These are phyloP conservation scores for Atta texana DNA, from an alignment of 1,140 invertebrate species.

Conservation along the genomic window DNA sequence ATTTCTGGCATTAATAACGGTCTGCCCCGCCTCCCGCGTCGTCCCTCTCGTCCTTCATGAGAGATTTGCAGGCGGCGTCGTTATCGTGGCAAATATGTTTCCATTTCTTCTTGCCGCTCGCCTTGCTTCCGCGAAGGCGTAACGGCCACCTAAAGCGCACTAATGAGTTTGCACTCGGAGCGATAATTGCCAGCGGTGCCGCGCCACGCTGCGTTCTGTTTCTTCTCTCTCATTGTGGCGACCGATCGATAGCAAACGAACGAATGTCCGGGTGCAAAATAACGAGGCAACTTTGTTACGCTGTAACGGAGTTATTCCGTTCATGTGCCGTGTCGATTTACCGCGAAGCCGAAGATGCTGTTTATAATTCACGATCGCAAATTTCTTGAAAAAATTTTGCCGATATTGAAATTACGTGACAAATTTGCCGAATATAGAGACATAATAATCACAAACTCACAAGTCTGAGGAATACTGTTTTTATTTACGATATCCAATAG, in stretches of 20 bases:
- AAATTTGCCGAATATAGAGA: background rate
- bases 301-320: conserved; percentile 1
- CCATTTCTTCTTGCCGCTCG: conserved; percentile 69
- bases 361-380: background rate
- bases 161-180: conserved; percentile 79
- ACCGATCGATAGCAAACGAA: conserved; percentile 46
- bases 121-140: conserved; percentile 69
- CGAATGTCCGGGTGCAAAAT: background rate
- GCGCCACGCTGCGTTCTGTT: conserved; percentile 23
- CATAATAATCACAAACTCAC: background rate
- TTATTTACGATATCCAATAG: background rate
- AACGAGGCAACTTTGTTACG: conserved; percentile 37
- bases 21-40: background rate
- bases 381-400: conserved; percentile 18
- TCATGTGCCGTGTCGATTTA: conserved; percentile 43
- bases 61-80: conserved; percentile 62
- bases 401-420: background rate
- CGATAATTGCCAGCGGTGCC: conserved; percentile 75
- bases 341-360: background rate
- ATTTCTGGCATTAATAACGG: conserved; percentile 55
- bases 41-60: background rate
- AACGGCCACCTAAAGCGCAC: conserved; percentile 74
- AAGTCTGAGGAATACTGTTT: background rate
- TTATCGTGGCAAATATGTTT: conserved; percentile 74
- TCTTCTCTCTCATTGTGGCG: conserved; percentile 51